Conservation (phyloP, 2,888 invertebrate species). For the Vannuccia rotundouncinata region DNA sequence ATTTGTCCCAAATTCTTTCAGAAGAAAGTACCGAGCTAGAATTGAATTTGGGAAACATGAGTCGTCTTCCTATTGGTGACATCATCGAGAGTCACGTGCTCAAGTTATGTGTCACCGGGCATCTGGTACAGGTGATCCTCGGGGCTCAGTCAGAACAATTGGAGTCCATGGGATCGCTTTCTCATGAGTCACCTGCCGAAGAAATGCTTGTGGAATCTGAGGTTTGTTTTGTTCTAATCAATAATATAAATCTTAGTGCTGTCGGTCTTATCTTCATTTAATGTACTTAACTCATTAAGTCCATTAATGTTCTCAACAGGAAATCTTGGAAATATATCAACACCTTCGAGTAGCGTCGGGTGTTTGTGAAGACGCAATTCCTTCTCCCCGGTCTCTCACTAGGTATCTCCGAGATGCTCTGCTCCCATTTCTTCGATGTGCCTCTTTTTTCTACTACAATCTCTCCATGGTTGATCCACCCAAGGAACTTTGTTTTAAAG, state of each 20-base stretch:
- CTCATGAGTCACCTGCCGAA: slow-evolving; percentile 59
- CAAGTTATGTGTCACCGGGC: slow-evolving; percentile 71
- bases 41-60: not conserved
- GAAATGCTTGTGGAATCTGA: slow-evolving; percentile 56
- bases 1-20: too few species aligned
- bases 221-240: too few species aligned
- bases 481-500: slow-evolving; percentile 62
- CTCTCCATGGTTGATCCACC: slow-evolving; percentile 80
- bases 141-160: slow-evolving; percentile 60
- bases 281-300: too few species aligned
- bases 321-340: slow-evolving; percentile 46
- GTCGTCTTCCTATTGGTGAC: slow-evolving; percentile 52
- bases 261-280: too few species aligned
- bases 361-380: slow-evolving; percentile 45
- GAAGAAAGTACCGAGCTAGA: slow-evolving; percentile 5
- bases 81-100: slow-evolving; percentile 69
- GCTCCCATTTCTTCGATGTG: slow-evolving; percentile 75
- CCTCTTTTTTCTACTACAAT: slow-evolving; percentile 81
- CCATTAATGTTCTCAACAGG: slow-evolving; percentile 35
- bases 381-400: slow-evolving; percentile 46
- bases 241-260: too few species aligned
- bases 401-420: slow-evolving; percentile 49
- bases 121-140: slow-evolving; percentile 72
- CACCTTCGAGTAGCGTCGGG: slow-evolving; percentile 44
- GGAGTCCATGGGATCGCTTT: slow-evolving; percentile 44